These are phyloP conservation scores for Orussus abietinus DNA, from an alignment of 1,140 invertebrate species.

Conservation along the genomic window DNA sequence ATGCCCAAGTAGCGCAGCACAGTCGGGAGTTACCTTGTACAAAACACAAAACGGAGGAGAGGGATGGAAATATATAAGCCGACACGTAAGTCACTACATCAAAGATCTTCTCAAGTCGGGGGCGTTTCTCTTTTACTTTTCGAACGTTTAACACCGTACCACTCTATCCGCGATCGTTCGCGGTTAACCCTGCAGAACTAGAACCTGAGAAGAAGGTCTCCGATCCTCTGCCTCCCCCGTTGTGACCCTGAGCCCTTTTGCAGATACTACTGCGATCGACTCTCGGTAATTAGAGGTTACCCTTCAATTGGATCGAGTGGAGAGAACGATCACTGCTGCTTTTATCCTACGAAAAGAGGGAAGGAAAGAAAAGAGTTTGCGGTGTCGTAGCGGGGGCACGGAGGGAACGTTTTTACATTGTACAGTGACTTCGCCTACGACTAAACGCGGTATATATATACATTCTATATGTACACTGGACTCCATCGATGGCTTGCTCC, in stretches of 20 bases:
- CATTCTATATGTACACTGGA: too few relatives aligned
- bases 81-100: constrained; percentile 39
- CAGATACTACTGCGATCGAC: constrained; percentile 43
- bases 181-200: too few relatives aligned
- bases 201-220: too few relatives aligned
- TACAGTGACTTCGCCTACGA: constrained; percentile 52
- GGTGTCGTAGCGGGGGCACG: background rate
- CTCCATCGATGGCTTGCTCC: too few relatives aligned
- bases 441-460: constrained; percentile 44
- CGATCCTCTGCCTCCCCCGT: too few relatives aligned
- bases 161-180: too few relatives aligned
- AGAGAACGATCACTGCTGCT: constrained; percentile 38
- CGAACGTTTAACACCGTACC: too few relatives aligned
- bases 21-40: constrained; percentile 59
- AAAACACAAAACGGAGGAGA: constrained; percentile 54
- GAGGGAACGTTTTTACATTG: constrained; percentile 46
- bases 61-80: constrained; percentile 49
- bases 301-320: constrained; percentile 42
- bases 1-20: constrained; percentile 80
- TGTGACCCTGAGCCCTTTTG: constrained; percentile 37
- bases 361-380: constrained; percentile 34
- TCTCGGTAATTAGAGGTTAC: constrained; percentile 46
- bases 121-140: too few relatives aligned
- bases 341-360: constrained; percentile 30
- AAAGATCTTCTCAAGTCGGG: background rate